Base-by-base conservation (phyloP, 2,888 invertebrate genomes). In the Lasioglossum lativentre region DNA sequence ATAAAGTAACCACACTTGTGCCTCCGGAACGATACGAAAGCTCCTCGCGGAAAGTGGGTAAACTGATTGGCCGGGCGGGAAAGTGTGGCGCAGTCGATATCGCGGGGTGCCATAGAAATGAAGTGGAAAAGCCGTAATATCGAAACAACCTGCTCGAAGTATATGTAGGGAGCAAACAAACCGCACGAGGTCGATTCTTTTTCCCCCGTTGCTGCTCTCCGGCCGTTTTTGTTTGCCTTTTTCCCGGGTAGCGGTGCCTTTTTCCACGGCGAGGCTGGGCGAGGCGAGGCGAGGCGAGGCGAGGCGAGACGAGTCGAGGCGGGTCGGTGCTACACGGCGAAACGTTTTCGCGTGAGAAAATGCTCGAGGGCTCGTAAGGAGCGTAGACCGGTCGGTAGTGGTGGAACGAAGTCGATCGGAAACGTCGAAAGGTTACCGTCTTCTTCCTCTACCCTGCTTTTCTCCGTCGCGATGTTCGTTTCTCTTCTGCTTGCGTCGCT, bases 341-440 rank as follows among this genome's bases (percentile, higher is more conserved):
- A 90, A 90, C 84, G 91, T 84, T 90, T 86, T 90, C 90, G 91
- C 90, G 90, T 89, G 90, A 90, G 91, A 92, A 90, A 90, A 90
- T 88, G 90, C 88, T 87, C 76, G 78, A 80, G 81, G 90, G 85
- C 42, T 75, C 72, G 86, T 75, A 74, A 38, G 40, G 40, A 23
- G 70, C 38, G 40, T 4, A 23, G 34, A 23, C 38, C 23, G 72
- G 73, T 71, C 78, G 73, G 78, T 73, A 63, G 75, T 42, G 63
- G 80, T 59, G 82, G 85, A 86, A 88, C 83, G 89, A 91, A 92
- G 91, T 92, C 91, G 91, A 91, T 92, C 90, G 91, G 90, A 92
- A 93, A 93, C 86, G 90, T 85, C 86, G 82, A 87, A 83, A 90
- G 88, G 88, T 89, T 89, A 75, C 83, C 88, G 78, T 87, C 77